A percentile compares a stretch with the other conserved stretches of the same genome.
These are phyloP conservation scores for Aplodontia rufa DNA, from an alignment of 2,113 vertebrate genomes.

Conservation along the genomic window DNA sequence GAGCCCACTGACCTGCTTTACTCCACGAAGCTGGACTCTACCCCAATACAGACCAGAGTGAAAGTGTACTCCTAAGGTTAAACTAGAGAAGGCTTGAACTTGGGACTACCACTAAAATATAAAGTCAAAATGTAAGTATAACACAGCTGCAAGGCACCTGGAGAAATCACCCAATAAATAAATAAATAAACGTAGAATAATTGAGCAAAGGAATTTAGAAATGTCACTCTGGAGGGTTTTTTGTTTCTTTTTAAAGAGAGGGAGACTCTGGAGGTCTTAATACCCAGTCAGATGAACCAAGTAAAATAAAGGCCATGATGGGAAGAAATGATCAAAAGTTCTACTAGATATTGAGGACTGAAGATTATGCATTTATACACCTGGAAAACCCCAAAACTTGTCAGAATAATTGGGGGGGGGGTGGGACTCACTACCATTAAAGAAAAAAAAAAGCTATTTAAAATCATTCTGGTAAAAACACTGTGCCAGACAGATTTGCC, in stretches of 20 bases:
- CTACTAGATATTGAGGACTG: not conserved
- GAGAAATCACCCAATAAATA: not conserved
- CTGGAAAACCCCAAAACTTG: not conserved
- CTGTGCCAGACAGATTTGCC: not conserved
- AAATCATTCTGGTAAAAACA: not conserved
- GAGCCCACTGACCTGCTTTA: not conserved
- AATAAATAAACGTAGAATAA: not conserved
- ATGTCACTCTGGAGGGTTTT: not conserved
- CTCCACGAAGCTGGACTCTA: not conserved
- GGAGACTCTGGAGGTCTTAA: not conserved
- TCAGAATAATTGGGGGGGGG: not conserved
- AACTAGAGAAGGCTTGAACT: not conserved
- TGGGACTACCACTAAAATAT: not conserved
- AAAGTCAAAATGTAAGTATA: not conserved
- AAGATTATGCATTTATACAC: not conserved
- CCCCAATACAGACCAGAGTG: not conserved
- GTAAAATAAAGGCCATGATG: not conserved
- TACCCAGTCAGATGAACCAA: not conserved
- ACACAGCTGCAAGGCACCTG: not conserved
- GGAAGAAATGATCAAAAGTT: not conserved
- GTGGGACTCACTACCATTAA: not conserved
- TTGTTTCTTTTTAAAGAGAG: too few species aligned
- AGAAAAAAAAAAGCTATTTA: not conserved
- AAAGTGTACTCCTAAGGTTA: not conserved
- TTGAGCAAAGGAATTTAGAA: not conserved